Base-by-base conservation (phyloP, 2,797 vertebrate species). In the Paedocypris micromegethes region DNA sequence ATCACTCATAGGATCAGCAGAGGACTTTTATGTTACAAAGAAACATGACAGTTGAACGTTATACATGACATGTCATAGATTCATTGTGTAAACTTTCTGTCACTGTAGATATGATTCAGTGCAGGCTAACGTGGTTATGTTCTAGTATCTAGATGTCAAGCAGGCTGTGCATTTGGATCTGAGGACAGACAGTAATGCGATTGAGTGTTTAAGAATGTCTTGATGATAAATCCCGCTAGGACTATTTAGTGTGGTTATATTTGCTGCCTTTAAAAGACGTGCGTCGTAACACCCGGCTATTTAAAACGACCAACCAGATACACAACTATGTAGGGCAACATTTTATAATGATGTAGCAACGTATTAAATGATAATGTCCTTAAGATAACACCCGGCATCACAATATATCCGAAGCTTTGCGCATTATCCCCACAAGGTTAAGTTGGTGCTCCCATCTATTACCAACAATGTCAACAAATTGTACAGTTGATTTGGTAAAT, bases 161-260 rank as follows among this genome's bases (percentile, higher is more conserved):
- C 44, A 59, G 58, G 61, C 62, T 62, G 76, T 77, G 73, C 64
- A 65, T 66, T 67, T 61, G 58, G 51, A 63, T 65, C 72, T 55
- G 45, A 70, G 62, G 62, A 78, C 79, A 78, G 75, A 70, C 66
- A 54, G 52, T 86, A 83, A 86, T 81, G 84, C 82, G 83, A 79
- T 88, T 89, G 87, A 82, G 81, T 87, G 85, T 89, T 78, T 73
- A 77, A 75, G 78, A 80, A 82, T 59, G 71, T 70, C 75, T 78
- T 76, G 73, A 77, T 79, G 81, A 78, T 78, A 89, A 88, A 88
- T 88, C 88, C 86, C 75, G 55, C 72, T 23, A 75, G 80, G 53
- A 79, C 83, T 79, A 82, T 85, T 87, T 83, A 83, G 75, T 79
- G 72, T 77, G 55, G 70, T 80, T 82, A 83, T 80, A 76, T 79